Evolutionary conservation across 2,888 invertebrate genomes (phyloP).

Genomic region (Tetramorium bicarinatum): DNA sequence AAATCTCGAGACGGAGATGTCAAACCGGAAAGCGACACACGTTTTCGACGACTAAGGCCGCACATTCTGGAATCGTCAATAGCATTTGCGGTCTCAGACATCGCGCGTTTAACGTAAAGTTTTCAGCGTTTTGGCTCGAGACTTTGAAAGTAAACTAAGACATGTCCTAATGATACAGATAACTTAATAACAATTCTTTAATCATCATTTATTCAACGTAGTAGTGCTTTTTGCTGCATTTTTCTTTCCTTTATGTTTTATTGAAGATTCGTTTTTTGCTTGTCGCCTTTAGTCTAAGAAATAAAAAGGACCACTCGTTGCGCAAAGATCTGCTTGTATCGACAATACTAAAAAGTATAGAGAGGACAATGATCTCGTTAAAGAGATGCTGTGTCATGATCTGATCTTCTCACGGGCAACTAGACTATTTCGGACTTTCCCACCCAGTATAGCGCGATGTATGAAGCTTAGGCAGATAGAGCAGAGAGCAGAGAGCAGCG

Average conservation of each 20-base stretch:
- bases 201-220: neutral
- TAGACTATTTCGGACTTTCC: slow-evolving; percentile 63
- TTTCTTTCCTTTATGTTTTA: neutral
- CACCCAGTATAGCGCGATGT: slow-evolving; percentile 79
- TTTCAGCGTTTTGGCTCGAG: neutral
- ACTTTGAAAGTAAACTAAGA: neutral
- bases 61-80: neutral
- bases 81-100: neutral
- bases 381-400: slow-evolving; percentile 24
- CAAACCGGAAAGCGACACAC: slow-evolving; percentile 24
- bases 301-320: no score
- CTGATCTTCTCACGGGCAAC: slow-evolving; percentile 55
- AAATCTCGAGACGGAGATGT: slow-evolving; percentile 15
- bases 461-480: slow-evolving; percentile 79
- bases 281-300: neutral
- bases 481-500: slow-evolving; percentile 75
- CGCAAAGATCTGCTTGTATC: neutral
- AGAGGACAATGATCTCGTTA: slow-evolving; percentile 36
- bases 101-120: neutral
- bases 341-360: neutral
- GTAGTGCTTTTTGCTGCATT: neutral
- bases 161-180: neutral
- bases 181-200: neutral
- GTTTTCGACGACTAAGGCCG: slow-evolving; percentile 19
- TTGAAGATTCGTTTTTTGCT: neutral